These are phyloP conservation scores for Diploscapter pachys DNA, from an alignment of 1,140 invertebrate genomes.

Conservation along the genomic window DNA sequence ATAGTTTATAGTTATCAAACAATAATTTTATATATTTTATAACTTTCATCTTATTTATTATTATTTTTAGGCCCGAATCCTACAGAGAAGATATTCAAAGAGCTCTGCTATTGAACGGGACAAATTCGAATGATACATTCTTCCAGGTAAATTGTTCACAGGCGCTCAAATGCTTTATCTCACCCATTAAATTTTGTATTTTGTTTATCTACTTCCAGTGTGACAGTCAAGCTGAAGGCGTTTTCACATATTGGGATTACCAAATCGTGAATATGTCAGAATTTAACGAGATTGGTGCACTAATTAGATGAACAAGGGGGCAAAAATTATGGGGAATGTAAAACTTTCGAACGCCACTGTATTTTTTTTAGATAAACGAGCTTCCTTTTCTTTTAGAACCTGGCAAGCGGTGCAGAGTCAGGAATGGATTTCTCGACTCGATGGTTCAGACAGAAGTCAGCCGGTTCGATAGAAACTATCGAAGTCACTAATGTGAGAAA, in stretches of 20 bases:
- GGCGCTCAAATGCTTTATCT: not conserved
- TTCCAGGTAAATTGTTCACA: not conserved
- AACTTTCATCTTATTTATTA: conserved; percentile 62
- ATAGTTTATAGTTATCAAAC: conserved; percentile 3
- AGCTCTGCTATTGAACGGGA: conserved; percentile 14
- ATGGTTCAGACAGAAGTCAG: conserved; percentile 57
- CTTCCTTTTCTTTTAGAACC: conserved; percentile 69
- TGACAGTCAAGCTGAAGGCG: conserved; percentile 53
- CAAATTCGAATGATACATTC: not conserved
- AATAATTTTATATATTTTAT: conserved; percentile 18
- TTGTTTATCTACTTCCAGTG: conserved; percentile 68
- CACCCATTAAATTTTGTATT: conserved; percentile 60
- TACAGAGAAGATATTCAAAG: conserved; percentile 40
- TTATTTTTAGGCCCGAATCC: conserved; percentile 62
- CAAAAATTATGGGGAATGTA: no score
- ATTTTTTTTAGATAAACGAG: not conserved
- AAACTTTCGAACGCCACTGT: no score
- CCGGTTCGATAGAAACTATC: not conserved
- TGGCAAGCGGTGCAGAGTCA: conserved; percentile 60
- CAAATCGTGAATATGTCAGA: no score
- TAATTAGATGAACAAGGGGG: no score
- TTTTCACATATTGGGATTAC: no score
- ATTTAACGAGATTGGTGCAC: no score
- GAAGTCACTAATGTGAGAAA: not conserved
- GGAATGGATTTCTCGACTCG: conserved; percentile 62